Conservation (phyloP, 2,797 vertebrate species). For the Novumbra hubbsi region DNA sequence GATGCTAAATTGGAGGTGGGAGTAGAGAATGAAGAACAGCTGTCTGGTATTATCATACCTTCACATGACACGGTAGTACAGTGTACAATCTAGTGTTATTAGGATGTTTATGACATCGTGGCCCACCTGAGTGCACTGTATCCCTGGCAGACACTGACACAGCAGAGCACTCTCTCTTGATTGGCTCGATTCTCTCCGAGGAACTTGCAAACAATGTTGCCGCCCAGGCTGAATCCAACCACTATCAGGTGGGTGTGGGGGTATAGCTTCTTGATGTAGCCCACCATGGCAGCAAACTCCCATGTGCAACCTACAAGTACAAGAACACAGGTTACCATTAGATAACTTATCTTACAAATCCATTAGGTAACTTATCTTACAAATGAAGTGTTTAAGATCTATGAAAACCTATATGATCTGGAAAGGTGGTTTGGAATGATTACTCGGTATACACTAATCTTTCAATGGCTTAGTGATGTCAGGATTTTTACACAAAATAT, state of each 20-base stretch:
- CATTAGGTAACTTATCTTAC: background rate
- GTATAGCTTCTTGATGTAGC: constrained; percentile 88
- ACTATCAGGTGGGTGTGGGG: constrained; percentile 89
- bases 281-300: constrained; percentile 96
- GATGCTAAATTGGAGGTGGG: too few relatives aligned
- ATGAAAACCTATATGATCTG: background rate
- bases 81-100: background rate
- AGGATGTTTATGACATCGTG: background rate
- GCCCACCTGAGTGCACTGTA: constrained; percentile 94
- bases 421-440: background rate
- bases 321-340: background rate
- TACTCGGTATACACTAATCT: background rate
- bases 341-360: background rate
- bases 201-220: constrained; percentile 98
- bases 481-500: background rate
- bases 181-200: constrained; percentile 89
- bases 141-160: constrained; percentile 94
- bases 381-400: too few relatives aligned
- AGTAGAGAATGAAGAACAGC: too few relatives aligned
- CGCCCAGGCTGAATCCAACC: constrained; percentile 95
- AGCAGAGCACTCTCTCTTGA: constrained; percentile 95
- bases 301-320: constrained; percentile 87
- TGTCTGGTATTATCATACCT: too few relatives aligned
- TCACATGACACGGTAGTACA: too few relatives aligned
- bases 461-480: too few relatives aligned